Base-by-base conservation (phyloP, 2,888 invertebrate genomes). In the Diadromus collaris region DNA sequence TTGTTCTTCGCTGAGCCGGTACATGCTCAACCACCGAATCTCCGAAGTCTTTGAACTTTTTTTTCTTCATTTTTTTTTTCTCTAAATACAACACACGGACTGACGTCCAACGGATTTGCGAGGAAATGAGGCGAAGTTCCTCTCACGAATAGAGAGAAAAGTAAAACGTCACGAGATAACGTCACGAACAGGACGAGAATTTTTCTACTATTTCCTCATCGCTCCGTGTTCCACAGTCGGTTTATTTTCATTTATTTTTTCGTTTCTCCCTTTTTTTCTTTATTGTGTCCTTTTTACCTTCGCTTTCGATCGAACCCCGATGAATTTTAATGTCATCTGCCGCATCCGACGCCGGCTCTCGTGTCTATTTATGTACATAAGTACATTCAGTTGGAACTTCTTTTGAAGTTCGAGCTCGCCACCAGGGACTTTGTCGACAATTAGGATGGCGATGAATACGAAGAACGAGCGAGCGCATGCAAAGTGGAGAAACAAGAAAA, bases 341-440 rank as follows among this genome's bases (percentile, higher is more conserved):
- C 54, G 65, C 24, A 24, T 32, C 21, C 56, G 3, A 13, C 56
- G 9, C 24, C 3, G 27, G 46, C 73, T 58, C 24, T 51, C 56
- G 34, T 41, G 24, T 65, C 77, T 80, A 77, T 81, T 80, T 81
- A 72, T 58, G 44, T 51, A 69, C 51, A 29, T 60, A 64, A 81
- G 65, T 75, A 72, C 71, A 79, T 79, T 77, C 77, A 75, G 41
- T 72, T 75, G 72, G 16, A 41, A 51, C 65, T 71, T 65, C 71
- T 68, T 61, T 76, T 71, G 46, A 77, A 81, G 54, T 79, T 64
- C 51, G 60, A 27, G 58, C 58, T 69, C 21, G 56, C 61, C 34
- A 41, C 60, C 46, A 48, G 38, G 46, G 51, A 41, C 32, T 78
- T 75, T 71, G 74, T 74, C 71, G 76, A 70, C 73, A 74, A 81